Evolutionary conservation across 2,797 vertebrate species (phyloP), one percentile per base, ranked within the genome.

Genomic region (Scarus forsteni): DNA sequence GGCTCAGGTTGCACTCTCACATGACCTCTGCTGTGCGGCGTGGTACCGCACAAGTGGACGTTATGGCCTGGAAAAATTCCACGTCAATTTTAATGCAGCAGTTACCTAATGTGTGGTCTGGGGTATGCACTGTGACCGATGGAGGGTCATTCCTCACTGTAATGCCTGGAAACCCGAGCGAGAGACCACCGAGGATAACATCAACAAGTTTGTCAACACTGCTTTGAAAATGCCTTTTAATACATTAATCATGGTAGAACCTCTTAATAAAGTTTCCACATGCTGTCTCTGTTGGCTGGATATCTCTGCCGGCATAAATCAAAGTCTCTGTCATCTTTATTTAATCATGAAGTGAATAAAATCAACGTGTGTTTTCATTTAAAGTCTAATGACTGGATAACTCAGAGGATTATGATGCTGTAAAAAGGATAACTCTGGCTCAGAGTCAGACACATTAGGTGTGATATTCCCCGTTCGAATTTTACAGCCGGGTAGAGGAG

Each of bases 1-100:
- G 83, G 89, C 81, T 94, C 90, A 80, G 77, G 85, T 93, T 93
- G 86, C 91, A 86, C 81, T 92, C 90, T 92, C 88, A 85, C 89
- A 91, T 91, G 91, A 93, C 91, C 88, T 83, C 48, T 64, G 85
- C 71, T 77, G 74, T 76, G 70, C 77, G 70, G 3, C 73, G 84
- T 48, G 67, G 78, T 69, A 60, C 75, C 19, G 19, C 84, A 85
- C 85, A 88, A 90, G 89, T 91, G 84, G 79, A 85, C 75, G 64
- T 84, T 83, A 86, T 60, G 80, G 71, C 52, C 60, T 73, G 79
- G 67, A 84, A 89, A 87, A 72, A 83, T 79, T 89, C 88, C 76
- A 64, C 53, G 79, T 85, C 81, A 80, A 71, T 85, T 90, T 81
- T 81, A 27, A 70, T 74, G 75, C 70, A 60, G 77, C 66, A 56